Conservation (phyloP, 64 coral and sea anemone species). For the Astreopora myriophthalma region DNA sequence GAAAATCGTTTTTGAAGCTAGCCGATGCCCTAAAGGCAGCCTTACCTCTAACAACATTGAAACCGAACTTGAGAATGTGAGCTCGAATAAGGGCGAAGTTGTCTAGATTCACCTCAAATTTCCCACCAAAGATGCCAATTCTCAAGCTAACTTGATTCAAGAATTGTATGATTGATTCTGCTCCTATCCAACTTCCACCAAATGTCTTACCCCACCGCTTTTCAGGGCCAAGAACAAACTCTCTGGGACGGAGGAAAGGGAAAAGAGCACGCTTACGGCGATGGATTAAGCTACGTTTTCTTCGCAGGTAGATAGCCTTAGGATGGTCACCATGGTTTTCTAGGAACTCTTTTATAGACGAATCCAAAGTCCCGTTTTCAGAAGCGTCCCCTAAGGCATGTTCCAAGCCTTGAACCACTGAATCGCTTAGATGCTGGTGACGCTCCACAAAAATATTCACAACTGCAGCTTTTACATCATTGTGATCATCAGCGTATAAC, state of each 20-base stretch:
- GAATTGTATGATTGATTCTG: slow-evolving; percentile 80
- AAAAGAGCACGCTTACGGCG: slow-evolving; percentile 90
- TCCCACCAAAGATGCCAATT: slow-evolving; percentile 91
- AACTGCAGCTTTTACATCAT: slow-evolving; percentile 86
- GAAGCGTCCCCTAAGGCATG: slow-evolving; percentile 84
- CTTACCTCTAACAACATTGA: slow-evolving; percentile 87
- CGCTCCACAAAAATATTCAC: slow-evolving; percentile 90
- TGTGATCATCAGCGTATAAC: slow-evolving; percentile 78
- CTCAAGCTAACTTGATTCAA: slow-evolving; percentile 80
- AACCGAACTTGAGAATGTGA: slow-evolving; percentile 77
- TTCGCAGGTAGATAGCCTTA: slow-evolving; percentile 64
- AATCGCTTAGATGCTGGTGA: slow-evolving; percentile 62
- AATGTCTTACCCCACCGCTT: slow-evolving; percentile 75
- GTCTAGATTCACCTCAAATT: slow-evolving; percentile 91
- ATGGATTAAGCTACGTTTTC: slow-evolving; percentile 47
- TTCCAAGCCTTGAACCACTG: slow-evolving; percentile 72
- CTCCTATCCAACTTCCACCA: slow-evolving; percentile 84
- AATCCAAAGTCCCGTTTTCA: slow-evolving; percentile 72
- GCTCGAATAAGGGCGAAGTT: slow-evolving; percentile 76
- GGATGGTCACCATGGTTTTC: slow-evolving; percentile 91
- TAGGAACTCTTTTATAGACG: slow-evolving; percentile 70
- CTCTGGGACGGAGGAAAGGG: slow-evolving; percentile 78
- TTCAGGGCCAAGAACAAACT: slow-evolving; percentile 70
- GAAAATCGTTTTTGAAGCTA: slow-evolving; percentile 97
- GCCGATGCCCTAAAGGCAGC: slow-evolving; percentile 96